Evolutionary conservation across 2,113 vertebrate species (phyloP).

Genomic region (Marmota monax): DNA sequence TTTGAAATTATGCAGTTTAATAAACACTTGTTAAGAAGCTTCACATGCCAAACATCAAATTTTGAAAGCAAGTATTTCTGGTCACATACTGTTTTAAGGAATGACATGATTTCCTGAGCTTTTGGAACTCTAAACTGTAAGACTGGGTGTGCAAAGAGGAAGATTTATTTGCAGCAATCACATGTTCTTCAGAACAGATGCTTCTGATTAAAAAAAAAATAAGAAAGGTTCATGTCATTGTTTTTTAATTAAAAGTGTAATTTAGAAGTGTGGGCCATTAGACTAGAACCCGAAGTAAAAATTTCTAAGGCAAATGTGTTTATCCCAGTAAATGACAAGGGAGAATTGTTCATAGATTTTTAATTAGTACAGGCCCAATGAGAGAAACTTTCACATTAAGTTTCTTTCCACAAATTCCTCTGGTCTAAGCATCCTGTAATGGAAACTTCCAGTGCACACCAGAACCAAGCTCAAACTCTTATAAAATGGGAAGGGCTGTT

Average conservation of each 20-base stretch:
- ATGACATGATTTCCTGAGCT: conserved; percentile 31
- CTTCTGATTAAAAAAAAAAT: not conserved
- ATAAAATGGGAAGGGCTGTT: not conserved
- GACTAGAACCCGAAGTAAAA: conserved; percentile 63
- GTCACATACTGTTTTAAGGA: conserved; percentile 27
- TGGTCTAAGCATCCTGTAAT: not conserved
- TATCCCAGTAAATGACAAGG: conserved; percentile 37
- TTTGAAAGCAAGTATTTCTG: conserved; percentile 75
- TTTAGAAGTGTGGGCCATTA: conserved; percentile 58
- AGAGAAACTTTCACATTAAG: not conserved
- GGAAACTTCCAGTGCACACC: not conserved
- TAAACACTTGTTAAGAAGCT: conserved; percentile 83
- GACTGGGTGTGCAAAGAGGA: not conserved
- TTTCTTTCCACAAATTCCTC: conserved; percentile 1
- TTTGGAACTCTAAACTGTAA: conserved; percentile 33
- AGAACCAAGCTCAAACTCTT: not conserved
- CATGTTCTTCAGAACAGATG: conserved; percentile 58
- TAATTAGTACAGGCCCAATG: conserved; percentile 26
- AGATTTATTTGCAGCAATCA: conserved; percentile 35
- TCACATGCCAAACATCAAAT: conserved; percentile 62
- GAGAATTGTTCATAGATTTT: conserved; percentile 58
- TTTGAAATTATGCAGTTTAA: conserved; percentile 87
- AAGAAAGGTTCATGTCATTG: not conserved
- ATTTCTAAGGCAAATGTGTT: conserved; percentile 66
- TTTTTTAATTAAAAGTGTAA: conserved; percentile 73